Percentiles rank a stretch among this genome's conserved stretches.
These are phyloP conservation scores for Caenorhabditis macrosperma DNA, from an alignment of 2,888 invertebrate genomes.

Conservation along the genomic window DNA sequence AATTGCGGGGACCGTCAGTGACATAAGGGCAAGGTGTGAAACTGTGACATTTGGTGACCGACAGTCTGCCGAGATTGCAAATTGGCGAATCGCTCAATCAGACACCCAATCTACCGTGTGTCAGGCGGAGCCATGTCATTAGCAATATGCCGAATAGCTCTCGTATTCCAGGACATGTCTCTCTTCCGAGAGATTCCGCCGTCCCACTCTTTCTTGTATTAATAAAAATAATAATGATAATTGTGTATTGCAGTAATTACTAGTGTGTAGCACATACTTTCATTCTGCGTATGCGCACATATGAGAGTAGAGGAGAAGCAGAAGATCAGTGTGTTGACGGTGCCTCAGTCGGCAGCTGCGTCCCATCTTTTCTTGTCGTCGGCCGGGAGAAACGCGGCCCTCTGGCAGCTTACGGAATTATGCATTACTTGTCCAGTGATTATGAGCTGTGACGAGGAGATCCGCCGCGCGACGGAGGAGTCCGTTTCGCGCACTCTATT, in stretches of 20 bases:
- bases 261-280: constrained; percentile 42
- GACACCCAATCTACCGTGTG: constrained; percentile 45
- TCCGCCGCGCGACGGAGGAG: constrained; percentile 15
- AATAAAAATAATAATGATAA: constrained; percentile 61
- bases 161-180: constrained; percentile 28
- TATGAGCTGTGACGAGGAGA: constrained; percentile 62
- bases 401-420: constrained; percentile 49
- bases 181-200: not conserved
- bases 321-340: constrained; percentile 51
- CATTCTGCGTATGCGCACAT: constrained; percentile 12
- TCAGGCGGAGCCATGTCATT: constrained; percentile 40
- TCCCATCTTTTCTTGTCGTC: constrained; percentile 37
- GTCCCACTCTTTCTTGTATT: constrained; percentile 27
- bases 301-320: constrained; percentile 28
- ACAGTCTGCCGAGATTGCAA: not conserved
- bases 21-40: constrained; percentile 31
- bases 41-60: constrained; percentile 23
- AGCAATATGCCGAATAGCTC: constrained; percentile 39
- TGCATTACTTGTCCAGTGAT: constrained; percentile 63
- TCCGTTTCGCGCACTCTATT: constrained; percentile 55
- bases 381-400: constrained; percentile 19
- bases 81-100: constrained; percentile 39
- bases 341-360: constrained; percentile 43
- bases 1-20: not conserved
- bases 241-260: constrained; percentile 56